Evolutionary conservation across 2,113 vertebrate genomes (phyloP).

Genomic region (Thalassarche chlororhynchos): DNA sequence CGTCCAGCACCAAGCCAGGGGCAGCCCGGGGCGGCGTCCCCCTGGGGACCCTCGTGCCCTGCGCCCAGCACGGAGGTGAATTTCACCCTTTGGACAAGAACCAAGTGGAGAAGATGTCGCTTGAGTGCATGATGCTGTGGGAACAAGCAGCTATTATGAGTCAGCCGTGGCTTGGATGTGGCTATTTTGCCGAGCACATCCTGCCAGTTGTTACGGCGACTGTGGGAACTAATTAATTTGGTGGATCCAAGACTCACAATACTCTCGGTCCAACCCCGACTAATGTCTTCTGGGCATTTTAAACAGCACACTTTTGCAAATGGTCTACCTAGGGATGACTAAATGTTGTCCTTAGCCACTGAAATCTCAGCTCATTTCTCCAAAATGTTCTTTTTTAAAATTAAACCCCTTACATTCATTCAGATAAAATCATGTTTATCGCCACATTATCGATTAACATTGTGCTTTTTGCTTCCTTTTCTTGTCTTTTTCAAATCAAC

Average conservation of each 20-base stretch:
- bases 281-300: neutral
- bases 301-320: neutral
- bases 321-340: neutral
- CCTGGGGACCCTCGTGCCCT: neutral
- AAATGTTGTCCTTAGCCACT: neutral
- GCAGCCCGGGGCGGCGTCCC: neutral
- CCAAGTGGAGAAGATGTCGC: neutral
- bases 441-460: constrained; percentile 71
- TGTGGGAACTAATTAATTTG: constrained; percentile 32
- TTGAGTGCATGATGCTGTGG: neutral
- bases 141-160: constrained; percentile 14
- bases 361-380: constrained; percentile 74
- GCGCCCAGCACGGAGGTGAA: neutral
- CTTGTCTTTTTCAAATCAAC: constrained; percentile 60
- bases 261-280: neutral
- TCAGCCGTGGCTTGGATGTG: neutral
- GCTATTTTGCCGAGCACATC: neutral
- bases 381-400: constrained; percentile 75
- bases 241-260: neutral
- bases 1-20: neutral
- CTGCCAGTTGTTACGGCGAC: constrained; percentile 2
- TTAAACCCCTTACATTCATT: constrained; percentile 78
- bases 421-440: constrained; percentile 68
- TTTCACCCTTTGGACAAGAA: neutral
- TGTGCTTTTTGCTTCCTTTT: constrained; percentile 75